Evolutionary conservation across 2,888 invertebrate species (phyloP).

Genomic region (Phlogophora meticulosa): DNA sequence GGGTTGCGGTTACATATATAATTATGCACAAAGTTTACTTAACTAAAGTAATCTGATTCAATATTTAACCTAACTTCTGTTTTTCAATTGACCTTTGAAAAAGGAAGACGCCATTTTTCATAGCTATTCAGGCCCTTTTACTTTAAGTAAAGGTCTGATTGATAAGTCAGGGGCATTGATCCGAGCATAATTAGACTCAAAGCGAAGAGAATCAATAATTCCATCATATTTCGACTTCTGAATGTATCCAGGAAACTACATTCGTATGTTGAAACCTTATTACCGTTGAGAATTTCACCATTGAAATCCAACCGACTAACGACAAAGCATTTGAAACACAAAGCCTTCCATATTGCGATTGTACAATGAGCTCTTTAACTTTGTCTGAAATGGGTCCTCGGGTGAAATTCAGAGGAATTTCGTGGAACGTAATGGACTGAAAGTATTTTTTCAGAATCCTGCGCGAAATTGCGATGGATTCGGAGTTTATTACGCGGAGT

Average conservation of each 20-base stretch:
- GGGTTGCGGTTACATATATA: neutral
- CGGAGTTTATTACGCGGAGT: constrained; percentile 52
- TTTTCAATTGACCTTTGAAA: neutral
- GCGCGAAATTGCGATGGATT: constrained; percentile 47
- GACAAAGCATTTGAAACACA: constrained; percentile 56
- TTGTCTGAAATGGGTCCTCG: constrained; percentile 41
- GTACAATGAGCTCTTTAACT: constrained; percentile 51
- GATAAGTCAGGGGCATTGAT: neutral
- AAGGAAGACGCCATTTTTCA: neutral
- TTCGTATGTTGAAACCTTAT: constrained; percentile 37
- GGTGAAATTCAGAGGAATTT: constrained; percentile 49
- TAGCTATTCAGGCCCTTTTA: neutral
- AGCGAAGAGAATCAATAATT: constrained; percentile 10
- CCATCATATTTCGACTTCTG: constrained; percentile 14
- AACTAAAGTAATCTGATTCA: neutral
- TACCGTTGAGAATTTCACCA: constrained; percentile 39
- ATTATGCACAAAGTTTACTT: too few species aligned
- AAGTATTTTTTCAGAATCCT: constrained; percentile 55
- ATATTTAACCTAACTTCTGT: neutral
- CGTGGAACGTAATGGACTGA: constrained; percentile 44
- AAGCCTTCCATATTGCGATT: constrained; percentile 53
- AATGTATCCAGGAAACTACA: constrained; percentile 13
- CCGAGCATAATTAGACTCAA: constrained; percentile 5
- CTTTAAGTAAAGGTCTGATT: neutral
- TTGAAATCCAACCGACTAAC: constrained; percentile 37